Conservation (phyloP, 2,888 invertebrate genomes). For the Pasiphila rectangulata region DNA sequence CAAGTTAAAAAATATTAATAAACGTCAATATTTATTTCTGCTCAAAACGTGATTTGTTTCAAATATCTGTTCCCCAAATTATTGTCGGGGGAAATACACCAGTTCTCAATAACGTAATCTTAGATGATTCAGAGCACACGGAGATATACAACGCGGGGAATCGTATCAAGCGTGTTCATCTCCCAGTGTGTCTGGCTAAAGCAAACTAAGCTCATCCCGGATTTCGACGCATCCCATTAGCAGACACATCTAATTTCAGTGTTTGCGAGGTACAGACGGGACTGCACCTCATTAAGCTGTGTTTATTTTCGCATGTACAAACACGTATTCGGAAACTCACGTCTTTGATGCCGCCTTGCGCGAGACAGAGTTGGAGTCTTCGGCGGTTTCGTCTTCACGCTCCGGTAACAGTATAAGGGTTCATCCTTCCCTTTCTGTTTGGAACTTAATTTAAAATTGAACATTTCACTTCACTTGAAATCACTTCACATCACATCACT, state of each 20-base stretch:
- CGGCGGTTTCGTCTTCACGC: constrained; percentile 78
- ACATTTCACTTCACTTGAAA: constrained; percentile 60
- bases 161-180: too few species aligned
- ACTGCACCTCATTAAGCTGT: constrained; percentile 63
- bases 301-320: constrained; percentile 56
- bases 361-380: constrained; percentile 79
- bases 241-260: constrained; percentile 56
- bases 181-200: background rate
- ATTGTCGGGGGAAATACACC: too few species aligned
- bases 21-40: too few species aligned
- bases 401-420: constrained; percentile 72
- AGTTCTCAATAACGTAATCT: too few species aligned
- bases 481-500: constrained; percentile 40
- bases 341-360: constrained; percentile 74
- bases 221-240: constrained; percentile 50
- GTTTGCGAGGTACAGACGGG: constrained; percentile 48
- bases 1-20: too few species aligned
- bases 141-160: too few species aligned
- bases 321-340: constrained; percentile 57
- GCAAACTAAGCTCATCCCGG: constrained; percentile 28
- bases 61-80: too few species aligned
- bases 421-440: constrained; percentile 72
- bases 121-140: too few species aligned
- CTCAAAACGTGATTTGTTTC: too few species aligned
- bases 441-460: constrained; percentile 79